phyloP scores from a whole-genome alignment of 2,797 vertebrate genomes.

The Heliangelus exortis region DNA sequence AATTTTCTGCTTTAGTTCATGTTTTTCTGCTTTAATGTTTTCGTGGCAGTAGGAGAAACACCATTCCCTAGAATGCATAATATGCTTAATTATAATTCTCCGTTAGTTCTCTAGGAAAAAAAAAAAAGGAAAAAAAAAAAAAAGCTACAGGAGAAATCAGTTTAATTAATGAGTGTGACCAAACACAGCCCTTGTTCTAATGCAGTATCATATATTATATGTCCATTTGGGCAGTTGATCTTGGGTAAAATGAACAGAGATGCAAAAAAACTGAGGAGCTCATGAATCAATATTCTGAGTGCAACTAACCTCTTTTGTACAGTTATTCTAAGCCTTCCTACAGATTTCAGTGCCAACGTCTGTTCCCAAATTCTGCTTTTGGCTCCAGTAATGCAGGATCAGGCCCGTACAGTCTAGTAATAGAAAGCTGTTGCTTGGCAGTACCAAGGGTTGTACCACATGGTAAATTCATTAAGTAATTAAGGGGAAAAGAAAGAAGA shows the following conservation, averaged over 20 bases:
- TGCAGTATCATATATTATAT: constrained; percentile 60
- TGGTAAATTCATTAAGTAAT: constrained; percentile 28
- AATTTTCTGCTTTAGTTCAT: constrained; percentile 31
- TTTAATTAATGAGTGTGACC: constrained; percentile 67
- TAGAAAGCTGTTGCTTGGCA: constrained; percentile 44
- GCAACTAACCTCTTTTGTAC: constrained; percentile 16
- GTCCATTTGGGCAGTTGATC: constrained; percentile 65
- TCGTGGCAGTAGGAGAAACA: constrained; percentile 42
- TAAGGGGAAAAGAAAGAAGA: not conserved
- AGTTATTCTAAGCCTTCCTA: constrained; percentile 36
- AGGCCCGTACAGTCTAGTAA: not conserved
- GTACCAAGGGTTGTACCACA: constrained; percentile 11
- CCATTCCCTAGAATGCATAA: constrained; percentile 48
- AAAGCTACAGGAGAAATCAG: constrained; percentile 46
- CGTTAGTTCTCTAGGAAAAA: constrained; percentile 40
- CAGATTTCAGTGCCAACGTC: not conserved
- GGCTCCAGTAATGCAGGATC: not conserved
- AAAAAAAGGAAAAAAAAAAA: not conserved
- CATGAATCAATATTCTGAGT: constrained; percentile 56
- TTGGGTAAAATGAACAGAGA: constrained; percentile 31
- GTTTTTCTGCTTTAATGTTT: constrained; percentile 42
- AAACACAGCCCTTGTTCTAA: constrained; percentile 58
- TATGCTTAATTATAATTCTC: constrained; percentile 66
- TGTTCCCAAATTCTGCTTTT: constrained; percentile 30
- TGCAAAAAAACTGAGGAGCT: not conserved